Evolutionary conservation across 2,113 vertebrate genomes (phyloP).

Genomic region (Elgaria multicarinata): DNA sequence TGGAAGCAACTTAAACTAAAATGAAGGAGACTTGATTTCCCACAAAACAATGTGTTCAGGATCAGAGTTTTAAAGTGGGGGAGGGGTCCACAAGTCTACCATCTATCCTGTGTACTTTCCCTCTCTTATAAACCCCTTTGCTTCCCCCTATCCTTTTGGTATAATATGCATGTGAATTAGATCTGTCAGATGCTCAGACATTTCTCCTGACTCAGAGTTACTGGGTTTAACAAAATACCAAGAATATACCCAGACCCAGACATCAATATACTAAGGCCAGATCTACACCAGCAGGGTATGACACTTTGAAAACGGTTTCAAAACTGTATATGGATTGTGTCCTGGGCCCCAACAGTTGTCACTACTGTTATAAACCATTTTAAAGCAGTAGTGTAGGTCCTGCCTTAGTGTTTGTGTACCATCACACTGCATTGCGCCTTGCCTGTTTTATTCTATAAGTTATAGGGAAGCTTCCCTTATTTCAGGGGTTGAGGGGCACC

Average conservation of each 20-base stretch:
- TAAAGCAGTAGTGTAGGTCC: too few species aligned
- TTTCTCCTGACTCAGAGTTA: neutral
- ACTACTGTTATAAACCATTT: too few species aligned
- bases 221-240: neutral
- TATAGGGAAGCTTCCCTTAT: neutral
- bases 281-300: too few species aligned
- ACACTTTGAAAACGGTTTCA: too few species aligned
- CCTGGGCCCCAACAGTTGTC: too few species aligned
- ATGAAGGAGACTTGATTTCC: neutral
- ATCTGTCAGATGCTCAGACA: neutral
- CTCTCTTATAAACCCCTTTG: neutral
- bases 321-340: too few species aligned
- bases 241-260: neutral
- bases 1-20: neutral
- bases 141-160: neutral
- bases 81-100: neutral
- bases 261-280: neutral
- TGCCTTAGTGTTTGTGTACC: neutral
- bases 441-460: neutral
- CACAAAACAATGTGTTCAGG: neutral
- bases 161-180: neutral
- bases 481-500: neutral
- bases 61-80: neutral
- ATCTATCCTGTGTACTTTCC: neutral
- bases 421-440: neutral